Conservation (phyloP, 2,888 invertebrate genomes). For the Drosophila trichaetosa region DNA sequence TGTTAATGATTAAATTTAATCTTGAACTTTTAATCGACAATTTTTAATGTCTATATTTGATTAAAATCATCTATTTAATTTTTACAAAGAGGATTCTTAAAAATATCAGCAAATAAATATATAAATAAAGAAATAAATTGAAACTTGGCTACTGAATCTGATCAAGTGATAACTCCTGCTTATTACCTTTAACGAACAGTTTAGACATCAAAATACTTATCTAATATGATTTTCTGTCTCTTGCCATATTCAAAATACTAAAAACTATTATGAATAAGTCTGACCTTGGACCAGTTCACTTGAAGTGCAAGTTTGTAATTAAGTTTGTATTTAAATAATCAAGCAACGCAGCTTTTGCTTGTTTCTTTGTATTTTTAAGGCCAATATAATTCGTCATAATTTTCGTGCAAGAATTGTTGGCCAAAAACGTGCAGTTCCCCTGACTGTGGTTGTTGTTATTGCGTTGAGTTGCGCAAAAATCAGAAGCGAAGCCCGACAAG, state of each 20-base stretch:
- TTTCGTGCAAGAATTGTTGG: background rate
- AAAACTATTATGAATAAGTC: background rate
- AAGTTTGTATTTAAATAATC: background rate
- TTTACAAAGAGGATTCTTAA: background rate
- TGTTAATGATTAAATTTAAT: background rate
- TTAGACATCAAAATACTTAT: background rate
- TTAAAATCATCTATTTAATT: background rate
- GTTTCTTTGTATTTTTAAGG: background rate
- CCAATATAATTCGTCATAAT: background rate
- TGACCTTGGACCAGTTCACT: conserved; percentile 2
- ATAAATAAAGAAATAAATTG: background rate
- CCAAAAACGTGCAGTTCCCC: conserved; percentile 14
- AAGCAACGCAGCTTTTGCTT: background rate
- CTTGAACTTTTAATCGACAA: background rate
- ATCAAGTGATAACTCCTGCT: background rate
- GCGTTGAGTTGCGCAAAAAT: conserved; percentile 45
- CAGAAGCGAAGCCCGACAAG: conserved; percentile 49
- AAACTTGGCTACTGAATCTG: background rate
- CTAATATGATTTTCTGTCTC: background rate
- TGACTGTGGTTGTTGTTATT: conserved; percentile 3
- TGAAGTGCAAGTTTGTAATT: background rate
- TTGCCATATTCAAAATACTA: background rate
- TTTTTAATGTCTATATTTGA: background rate
- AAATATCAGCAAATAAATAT: background rate
- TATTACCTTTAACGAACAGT: background rate